Evolutionary conservation across 2,888 invertebrate species (phyloP).

Genomic region (Branchellion lobata): DNA sequence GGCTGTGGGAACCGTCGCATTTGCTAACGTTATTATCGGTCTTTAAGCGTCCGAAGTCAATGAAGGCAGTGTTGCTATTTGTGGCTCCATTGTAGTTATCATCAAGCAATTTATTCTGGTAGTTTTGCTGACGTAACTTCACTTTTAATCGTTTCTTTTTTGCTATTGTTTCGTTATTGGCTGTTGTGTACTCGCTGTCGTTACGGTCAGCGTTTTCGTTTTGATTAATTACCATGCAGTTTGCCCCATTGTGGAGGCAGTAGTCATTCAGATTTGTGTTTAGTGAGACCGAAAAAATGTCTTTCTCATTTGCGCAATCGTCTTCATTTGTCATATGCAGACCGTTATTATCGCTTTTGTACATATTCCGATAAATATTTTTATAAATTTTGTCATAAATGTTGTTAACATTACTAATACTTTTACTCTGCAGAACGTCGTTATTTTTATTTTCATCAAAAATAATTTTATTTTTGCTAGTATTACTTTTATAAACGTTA

Average conservation of each 20-base stretch:
- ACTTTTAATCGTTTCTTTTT: neutral
- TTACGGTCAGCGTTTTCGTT: too few relatives aligned
- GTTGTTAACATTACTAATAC: neutral
- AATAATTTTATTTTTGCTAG: neutral
- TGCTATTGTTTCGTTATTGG: neutral
- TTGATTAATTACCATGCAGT: too few relatives aligned
- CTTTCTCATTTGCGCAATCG: neutral
- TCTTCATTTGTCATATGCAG: neutral
- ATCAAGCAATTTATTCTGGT: neutral
- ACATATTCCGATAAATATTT: neutral
- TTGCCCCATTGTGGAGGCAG: too few relatives aligned
- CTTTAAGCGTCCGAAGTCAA: too few relatives aligned
- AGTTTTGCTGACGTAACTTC: neutral
- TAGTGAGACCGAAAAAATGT: neutral
- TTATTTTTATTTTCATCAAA: neutral
- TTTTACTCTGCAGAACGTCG: neutral
- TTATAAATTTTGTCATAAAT: neutral
- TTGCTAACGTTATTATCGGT: too few relatives aligned
- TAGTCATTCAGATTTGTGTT: neutral
- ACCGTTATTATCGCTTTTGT: neutral
- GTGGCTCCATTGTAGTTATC: neutral
- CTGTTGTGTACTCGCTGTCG: too few relatives aligned
- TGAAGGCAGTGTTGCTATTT: neutral
- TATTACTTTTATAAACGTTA: neutral
- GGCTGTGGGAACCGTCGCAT: too few relatives aligned